A percentile compares a stretch with the other conserved stretches of the same genome.
phyloP scores from a whole-genome alignment of 2,797 vertebrate genomes.

The Pipistrellus kuhlii region DNA sequence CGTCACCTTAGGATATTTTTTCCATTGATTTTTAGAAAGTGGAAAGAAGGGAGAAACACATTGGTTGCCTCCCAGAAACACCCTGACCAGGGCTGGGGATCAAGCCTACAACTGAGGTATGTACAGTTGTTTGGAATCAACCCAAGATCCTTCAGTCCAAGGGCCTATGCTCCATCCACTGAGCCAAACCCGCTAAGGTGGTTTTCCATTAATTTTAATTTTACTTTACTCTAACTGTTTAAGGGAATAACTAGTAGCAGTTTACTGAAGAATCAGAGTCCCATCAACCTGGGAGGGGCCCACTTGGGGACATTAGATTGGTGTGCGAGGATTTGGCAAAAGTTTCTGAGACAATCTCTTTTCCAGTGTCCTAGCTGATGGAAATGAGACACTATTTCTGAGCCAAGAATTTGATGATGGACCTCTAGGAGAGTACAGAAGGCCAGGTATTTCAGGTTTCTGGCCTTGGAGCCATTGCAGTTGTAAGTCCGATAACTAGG shows the following conservation, averaged over 20 bases:
- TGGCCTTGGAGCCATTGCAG: neutral
- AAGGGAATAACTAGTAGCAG: neutral
- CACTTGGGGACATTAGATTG: neutral
- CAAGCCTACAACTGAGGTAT: too few relatives aligned
- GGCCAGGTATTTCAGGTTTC: neutral
- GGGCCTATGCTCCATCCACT: too few relatives aligned
- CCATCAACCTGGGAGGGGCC: neutral
- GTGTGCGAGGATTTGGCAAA: neutral
- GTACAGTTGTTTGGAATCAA: too few relatives aligned
- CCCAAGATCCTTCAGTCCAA: too few relatives aligned
- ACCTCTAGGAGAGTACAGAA: neutral
- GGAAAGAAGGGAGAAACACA: too few relatives aligned
- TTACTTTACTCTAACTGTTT: neutral
- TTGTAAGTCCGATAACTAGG: neutral
- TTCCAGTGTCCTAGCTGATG: too few relatives aligned
- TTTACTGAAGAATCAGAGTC: neutral
- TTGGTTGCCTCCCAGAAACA: too few relatives aligned
- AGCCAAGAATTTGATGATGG: neutral
- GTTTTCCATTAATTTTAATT: neutral
- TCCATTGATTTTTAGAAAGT: too few relatives aligned
- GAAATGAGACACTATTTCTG: too few relatives aligned
- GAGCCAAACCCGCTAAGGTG: too few relatives aligned
- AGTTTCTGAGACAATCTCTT: neutral
- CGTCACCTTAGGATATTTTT: too few relatives aligned
- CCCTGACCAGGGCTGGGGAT: too few relatives aligned